Conservation (phyloP, 1,140 invertebrate genomes). For the Epicauta chinensis region DNA sequence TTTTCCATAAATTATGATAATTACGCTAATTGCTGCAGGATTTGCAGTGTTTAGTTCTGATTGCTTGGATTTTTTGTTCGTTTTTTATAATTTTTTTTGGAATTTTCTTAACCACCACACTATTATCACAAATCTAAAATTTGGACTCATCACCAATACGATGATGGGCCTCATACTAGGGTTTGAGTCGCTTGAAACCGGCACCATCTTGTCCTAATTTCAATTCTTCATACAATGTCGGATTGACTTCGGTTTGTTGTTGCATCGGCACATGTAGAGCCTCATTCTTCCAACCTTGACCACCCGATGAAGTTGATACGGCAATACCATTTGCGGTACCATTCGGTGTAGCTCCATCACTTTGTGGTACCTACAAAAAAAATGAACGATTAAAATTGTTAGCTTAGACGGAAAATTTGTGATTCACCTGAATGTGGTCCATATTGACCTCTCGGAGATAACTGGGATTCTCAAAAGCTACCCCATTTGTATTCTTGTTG, state of each 20-base stretch:
- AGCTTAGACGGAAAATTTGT: too few relatives aligned
- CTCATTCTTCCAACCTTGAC: conserved; percentile 44
- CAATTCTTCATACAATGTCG: conserved; percentile 69
- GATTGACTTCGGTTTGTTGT: conserved; percentile 54
- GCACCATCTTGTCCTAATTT: conserved; percentile 71
- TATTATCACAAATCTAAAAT: conserved; percentile 26
- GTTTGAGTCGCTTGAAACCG: conserved; percentile 65
- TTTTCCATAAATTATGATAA: too few relatives aligned
- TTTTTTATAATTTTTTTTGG: conserved; percentile 2
- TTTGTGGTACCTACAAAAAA: conserved; percentile 30
- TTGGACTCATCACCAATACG: conserved; percentile 27
- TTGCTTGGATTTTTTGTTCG: background rate
- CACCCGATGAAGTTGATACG: conserved; percentile 37
- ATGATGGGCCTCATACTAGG: conserved; percentile 38
- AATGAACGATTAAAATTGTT: too few relatives aligned
- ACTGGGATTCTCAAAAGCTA: conserved; percentile 80
- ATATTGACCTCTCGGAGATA: conserved; percentile 70
- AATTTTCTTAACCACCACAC: conserved; percentile 15
- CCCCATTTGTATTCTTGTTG: conserved; percentile 55
- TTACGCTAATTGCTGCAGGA: background rate
- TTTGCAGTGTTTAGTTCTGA: background rate
- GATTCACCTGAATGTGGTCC: conserved; percentile 60
- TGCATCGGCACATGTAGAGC: conserved; percentile 38
- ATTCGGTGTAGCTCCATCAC: conserved; percentile 29
- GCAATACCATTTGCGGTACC: conserved; percentile 40